Base-by-base conservation (phyloP, 2,888 invertebrate species). In the Cyrtodaria siliqua region DNA sequence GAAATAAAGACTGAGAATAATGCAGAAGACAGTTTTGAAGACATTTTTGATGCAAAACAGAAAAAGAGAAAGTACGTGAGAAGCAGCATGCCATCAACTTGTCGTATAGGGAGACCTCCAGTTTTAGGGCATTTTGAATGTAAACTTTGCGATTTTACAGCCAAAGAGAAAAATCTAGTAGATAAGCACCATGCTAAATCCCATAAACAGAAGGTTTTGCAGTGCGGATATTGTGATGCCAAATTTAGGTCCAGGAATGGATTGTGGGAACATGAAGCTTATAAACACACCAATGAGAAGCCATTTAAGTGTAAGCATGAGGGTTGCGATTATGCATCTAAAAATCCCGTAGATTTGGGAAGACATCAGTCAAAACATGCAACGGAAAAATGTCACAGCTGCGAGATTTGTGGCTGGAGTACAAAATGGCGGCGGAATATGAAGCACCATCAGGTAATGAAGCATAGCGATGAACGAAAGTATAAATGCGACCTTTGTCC, bases 371-470 rank as follows among this genome's bases (percentile, higher is more conserved):
- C 78, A 3, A 64, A 79, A 76, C 89, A 88, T 74, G 72, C 76
- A 18, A 69, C 68, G 38, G 84, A 83, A 27, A 85, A 84, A 55
- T 77, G 70, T 33, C 79, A 75, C 69, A 75, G 67, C 33, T 88
- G 88, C 57, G 69, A 75, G 2, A 60, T 83, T 20, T 88, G 88
- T 71, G 81, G 82, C 56, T 86, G 83, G 74, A 60, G 49, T 3
- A 87, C 88, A 59, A 87, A 84, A 75, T 88, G 87, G 87, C 52
- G 59, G 16, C 52, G 77, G 12, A 86, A 86, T 71, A 63, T 88
- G 23, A 49, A 64, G 9, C 64, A 76, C 52, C 88, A 88, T 77
- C 40, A 79, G 33, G 23, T 79, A 16, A 53, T 79, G 24, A 78
- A 62, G 33, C 87, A 88, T 61, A 70, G 72, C 3, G 73, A 75